A percentile compares a stretch with the other conserved stretches of the same genome.
phyloP scores from a whole-genome alignment of 2,888 invertebrate genomes.

The Lomographa bimaculata region DNA sequence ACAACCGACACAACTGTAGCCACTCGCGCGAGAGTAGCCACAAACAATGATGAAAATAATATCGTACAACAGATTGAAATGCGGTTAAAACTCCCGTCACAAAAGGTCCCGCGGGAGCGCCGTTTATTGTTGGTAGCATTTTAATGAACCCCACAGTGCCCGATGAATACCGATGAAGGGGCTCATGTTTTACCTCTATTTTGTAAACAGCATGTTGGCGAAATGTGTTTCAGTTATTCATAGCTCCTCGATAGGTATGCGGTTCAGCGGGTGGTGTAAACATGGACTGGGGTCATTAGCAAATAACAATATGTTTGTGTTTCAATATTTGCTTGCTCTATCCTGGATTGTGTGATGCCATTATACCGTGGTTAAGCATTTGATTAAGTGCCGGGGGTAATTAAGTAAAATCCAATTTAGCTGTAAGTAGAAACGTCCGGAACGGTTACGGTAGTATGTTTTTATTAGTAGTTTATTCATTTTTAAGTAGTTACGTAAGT shows the following conservation, averaged over 20 bases:
- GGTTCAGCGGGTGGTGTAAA: slow-evolving; percentile 20
- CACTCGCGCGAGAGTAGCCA: slow-evolving; percentile 25
- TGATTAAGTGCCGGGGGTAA: no score
- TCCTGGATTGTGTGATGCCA: background rate
- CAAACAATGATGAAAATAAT: slow-evolving; percentile 61
- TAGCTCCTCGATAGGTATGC: slow-evolving; percentile 23
- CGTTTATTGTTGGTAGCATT: slow-evolving; percentile 76
- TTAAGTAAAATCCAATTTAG: no score
- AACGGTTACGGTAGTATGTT: no score
- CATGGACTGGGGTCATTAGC: slow-evolving; percentile 28
- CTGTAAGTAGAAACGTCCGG: no score
- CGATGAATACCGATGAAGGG: slow-evolving; percentile 72
- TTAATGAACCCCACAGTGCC: slow-evolving; percentile 69
- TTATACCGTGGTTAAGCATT: no score
- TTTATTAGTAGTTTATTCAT: no score
- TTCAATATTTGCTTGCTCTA: slow-evolving; percentile 21
- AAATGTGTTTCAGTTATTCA: slow-evolving; percentile 37
- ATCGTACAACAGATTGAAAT: slow-evolving; percentile 70
- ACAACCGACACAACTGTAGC: slow-evolving; percentile 7
- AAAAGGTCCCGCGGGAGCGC: slow-evolving; percentile 63
- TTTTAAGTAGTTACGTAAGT: no score
- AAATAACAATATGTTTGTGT: slow-evolving; percentile 25
- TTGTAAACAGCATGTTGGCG: slow-evolving; percentile 44
- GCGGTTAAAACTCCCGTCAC: slow-evolving; percentile 65
- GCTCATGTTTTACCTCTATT: slow-evolving; percentile 43